Conservation (phyloP, 2,797 vertebrate genomes). For the Poecilia gillii region DNA sequence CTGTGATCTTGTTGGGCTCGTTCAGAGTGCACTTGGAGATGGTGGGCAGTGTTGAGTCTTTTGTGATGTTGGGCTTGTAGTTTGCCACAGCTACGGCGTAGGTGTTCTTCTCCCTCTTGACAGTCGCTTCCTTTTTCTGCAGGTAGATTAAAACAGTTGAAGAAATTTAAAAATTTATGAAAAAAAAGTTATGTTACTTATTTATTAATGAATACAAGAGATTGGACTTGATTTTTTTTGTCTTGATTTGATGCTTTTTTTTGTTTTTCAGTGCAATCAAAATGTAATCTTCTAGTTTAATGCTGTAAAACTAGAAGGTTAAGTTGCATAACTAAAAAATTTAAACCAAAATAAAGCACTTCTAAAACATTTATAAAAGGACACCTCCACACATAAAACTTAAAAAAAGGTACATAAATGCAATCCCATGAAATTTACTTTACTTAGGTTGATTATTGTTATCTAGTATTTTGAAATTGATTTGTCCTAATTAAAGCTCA, state of each 20-base stretch:
- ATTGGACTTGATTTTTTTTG: not conserved
- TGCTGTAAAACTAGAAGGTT: not conserved
- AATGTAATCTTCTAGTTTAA: too few species aligned
- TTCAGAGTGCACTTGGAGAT: constrained; percentile 84
- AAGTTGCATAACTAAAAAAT: not conserved
- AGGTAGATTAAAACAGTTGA: constrained; percentile 38
- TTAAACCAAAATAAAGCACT: not conserved
- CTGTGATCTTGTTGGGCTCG: constrained; percentile 84
- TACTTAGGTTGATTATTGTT: not conserved
- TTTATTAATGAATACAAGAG: not conserved
- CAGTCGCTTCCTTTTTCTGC: constrained; percentile 92
- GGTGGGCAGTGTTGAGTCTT: constrained; percentile 90
- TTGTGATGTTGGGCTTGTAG: constrained; percentile 91
- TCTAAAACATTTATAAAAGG: not conserved
- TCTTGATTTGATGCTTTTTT: not conserved
- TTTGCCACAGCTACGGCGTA: constrained; percentile 95
- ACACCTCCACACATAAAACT: not conserved
- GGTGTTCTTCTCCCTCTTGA: constrained; percentile 95
- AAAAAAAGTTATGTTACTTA: not conserved
- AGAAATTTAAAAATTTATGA: not conserved
- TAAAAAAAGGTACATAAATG: not conserved
- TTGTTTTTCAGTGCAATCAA: too few species aligned
- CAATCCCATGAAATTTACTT: not conserved
- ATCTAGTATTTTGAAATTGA: not conserved
- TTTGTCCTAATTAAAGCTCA: constrained; percentile 3